Conservation (phyloP, 2,113 vertebrate species). For the Dicrurus megarhynchus region DNA sequence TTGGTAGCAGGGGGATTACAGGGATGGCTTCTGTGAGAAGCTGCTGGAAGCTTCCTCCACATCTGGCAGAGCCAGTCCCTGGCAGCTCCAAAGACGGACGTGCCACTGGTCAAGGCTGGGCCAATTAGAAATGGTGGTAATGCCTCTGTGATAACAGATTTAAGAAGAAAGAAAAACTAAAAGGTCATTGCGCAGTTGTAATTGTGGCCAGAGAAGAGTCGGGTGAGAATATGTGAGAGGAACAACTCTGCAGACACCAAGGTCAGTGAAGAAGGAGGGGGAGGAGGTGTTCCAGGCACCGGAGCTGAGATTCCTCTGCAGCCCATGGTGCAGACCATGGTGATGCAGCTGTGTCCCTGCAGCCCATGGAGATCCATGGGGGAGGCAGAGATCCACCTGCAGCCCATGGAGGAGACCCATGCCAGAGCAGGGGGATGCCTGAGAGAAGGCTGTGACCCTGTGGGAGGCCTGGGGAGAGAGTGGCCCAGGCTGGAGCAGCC, state of each 20-base stretch:
- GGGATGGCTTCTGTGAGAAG: neutral
- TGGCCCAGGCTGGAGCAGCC: neutral
- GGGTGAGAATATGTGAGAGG: neutral
- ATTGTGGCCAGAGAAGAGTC: fast-evolving
- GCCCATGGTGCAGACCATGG: neutral
- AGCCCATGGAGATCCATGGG: neutral
- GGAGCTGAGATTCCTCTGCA: neutral
- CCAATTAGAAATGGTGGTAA: neutral
- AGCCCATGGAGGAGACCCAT: neutral
- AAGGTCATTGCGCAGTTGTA: neutral
- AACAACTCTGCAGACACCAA: neutral
- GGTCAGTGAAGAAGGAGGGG: neutral
- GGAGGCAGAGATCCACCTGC: neutral
- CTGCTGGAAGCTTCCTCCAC: neutral
- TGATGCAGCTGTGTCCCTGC: neutral
- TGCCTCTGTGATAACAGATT: neutral
- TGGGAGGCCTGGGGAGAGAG: neutral
- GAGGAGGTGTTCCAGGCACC: neutral
- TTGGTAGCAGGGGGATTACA: neutral
- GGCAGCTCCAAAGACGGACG: neutral
- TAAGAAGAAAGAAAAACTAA: neutral
- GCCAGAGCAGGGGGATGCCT: neutral
- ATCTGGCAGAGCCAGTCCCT: neutral
- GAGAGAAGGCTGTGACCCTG: neutral
- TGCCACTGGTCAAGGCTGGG: neutral